A percentile compares a stretch with the other conserved stretches of the same genome.
phyloP scores from a whole-genome alignment of 2,797 vertebrate species.

The Tangara arthus region DNA sequence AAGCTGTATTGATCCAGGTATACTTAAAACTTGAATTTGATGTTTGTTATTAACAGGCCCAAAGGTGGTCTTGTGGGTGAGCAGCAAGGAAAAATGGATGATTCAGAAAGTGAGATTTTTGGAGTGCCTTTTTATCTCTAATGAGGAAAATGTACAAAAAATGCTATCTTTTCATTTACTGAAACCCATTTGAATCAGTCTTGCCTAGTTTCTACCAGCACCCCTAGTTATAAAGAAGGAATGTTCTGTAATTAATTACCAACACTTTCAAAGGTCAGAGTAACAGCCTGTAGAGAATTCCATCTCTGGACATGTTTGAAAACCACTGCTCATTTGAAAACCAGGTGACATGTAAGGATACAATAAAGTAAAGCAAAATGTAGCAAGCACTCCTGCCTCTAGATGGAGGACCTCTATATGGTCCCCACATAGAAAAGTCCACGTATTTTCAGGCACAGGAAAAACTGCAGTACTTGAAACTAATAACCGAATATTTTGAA shows the following conservation, averaged over 20 bases:
- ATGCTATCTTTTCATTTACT: not conserved
- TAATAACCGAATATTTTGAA: not conserved
- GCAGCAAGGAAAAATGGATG: not conserved
- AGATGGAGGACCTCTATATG: not conserved
- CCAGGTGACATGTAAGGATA: not conserved
- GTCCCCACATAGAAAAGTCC: not conserved
- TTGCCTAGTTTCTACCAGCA: not conserved
- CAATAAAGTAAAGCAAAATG: slow-evolving; percentile 6
- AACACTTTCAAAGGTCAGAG: slow-evolving; percentile 30
- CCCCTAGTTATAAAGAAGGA: not conserved
- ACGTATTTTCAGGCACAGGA: not conserved
- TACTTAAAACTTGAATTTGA: slow-evolving; percentile 7
- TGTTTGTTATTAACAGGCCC: not conserved
- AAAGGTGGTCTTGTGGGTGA: not conserved
- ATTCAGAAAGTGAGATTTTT: not conserved
- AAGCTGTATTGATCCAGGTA: not conserved
- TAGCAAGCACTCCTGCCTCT: not conserved
- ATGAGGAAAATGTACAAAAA: not conserved
- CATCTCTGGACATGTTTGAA: not conserved
- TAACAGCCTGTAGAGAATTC: slow-evolving; percentile 3
- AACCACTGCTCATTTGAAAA: not conserved
- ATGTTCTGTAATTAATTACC: slow-evolving; percentile 9
- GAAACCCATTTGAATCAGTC: not conserved
- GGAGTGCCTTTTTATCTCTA: not conserved
- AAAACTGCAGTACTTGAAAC: not conserved